These are phyloP conservation scores for Amblyjoppa proteus DNA, from an alignment of 2,888 invertebrate species.

Conservation along the genomic window DNA sequence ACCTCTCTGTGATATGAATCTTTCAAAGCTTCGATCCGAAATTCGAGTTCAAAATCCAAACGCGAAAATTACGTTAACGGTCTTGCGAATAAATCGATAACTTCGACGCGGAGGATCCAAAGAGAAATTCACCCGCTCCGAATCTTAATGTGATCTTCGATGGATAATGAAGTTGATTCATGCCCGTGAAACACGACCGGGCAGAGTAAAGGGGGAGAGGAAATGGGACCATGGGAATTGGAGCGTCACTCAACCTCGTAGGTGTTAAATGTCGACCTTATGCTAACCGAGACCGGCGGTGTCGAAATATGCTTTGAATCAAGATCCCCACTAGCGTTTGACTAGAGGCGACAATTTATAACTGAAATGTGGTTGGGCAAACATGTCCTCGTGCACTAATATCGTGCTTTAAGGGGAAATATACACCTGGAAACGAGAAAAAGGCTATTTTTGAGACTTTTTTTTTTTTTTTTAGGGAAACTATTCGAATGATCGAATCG, in stretches of 20 bases:
- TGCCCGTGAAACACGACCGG: neutral
- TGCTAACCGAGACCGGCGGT: neutral
- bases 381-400: neutral
- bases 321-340: neutral
- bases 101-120: no score
- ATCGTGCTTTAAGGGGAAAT: neutral
- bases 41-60: no score
- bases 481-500: no score
- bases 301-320: conserved; percentile 17
- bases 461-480: no score
- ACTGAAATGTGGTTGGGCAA: neutral
- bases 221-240: conserved; percentile 5
- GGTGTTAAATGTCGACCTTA: conserved; percentile 18
- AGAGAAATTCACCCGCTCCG: no score
- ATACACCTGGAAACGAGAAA: no score
- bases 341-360: neutral
- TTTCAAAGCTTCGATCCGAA: no score
- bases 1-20: no score
- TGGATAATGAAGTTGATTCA: neutral
- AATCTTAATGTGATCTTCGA: no score
- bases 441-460: no score
- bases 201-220: neutral
- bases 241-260: neutral
- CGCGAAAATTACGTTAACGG: no score
- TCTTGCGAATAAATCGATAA: no score